Evolutionary conservation across 2,888 invertebrate genomes (phyloP).

Genomic region (Bursaphelenchus okinawaensis): DNA sequence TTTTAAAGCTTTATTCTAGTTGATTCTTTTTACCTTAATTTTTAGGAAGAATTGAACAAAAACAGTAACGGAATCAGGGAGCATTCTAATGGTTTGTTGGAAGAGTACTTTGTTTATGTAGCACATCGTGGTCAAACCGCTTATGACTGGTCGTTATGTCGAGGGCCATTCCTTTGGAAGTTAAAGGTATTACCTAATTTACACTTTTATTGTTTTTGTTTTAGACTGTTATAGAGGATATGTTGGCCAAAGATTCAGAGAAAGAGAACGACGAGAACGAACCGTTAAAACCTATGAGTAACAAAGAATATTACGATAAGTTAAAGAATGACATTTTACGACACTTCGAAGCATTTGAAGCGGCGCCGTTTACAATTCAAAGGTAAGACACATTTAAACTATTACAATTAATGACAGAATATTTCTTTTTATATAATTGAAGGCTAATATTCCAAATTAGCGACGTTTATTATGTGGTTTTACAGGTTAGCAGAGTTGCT

Average conservation of each 20-base stretch:
- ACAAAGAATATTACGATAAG: constrained; percentile 11
- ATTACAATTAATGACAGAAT: too few species aligned
- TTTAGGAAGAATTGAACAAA: constrained; percentile 1
- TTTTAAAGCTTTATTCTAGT: too few species aligned
- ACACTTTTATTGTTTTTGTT: constrained; percentile 14
- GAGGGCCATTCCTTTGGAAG: constrained; percentile 40
- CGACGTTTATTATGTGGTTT: background rate
- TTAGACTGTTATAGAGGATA: constrained; percentile 39
- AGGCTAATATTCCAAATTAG: background rate
- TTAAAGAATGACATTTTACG: constrained; percentile 26
- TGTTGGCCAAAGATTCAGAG: constrained; percentile 29
- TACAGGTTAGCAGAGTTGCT: constrained; percentile 80
- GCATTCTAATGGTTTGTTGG: constrained; percentile 26
- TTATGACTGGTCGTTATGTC: constrained; percentile 35
- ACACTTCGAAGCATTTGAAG: constrained; percentile 32
- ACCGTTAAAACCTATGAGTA: background rate
- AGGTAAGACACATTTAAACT: too few species aligned
- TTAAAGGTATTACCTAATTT: constrained; percentile 35
- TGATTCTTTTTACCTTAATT: too few species aligned
- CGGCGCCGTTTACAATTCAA: constrained; percentile 45
- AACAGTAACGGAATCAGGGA: background rate
- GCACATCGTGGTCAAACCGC: constrained; percentile 26
- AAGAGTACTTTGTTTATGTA: constrained; percentile 38
- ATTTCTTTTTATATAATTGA: background rate
- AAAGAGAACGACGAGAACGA: constrained; percentile 16